Evolutionary conservation across 1,140 invertebrate genomes (phyloP), one percentile per base, ranked within the genome.

Genomic region (Lucilia cuprina): DNA sequence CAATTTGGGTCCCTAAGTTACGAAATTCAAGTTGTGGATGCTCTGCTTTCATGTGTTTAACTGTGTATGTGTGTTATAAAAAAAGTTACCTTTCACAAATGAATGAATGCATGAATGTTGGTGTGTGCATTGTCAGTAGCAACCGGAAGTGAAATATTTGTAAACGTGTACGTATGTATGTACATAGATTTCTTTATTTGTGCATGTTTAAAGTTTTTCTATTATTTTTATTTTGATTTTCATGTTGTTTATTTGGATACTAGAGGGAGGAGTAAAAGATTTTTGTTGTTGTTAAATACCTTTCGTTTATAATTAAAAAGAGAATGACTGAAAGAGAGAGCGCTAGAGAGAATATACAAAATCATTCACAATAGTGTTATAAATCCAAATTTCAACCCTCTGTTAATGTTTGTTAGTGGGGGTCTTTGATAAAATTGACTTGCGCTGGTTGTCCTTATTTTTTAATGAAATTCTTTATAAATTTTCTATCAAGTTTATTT

Each of bases 131-230:
- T 80, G 77, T 80, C 77, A 80, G 77, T 80, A 19, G 77, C 77
- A 80, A 80, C 77, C 77, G 77, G 77, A 80, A 80, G 47, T 80
- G 35, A 80, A 49, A 80, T 80, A 80, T 80, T 80, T 80, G 77
- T 80, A 47, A 78, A 78, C 41, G 50, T 7, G 50, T 55, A n/a
- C 41, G 41, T 70, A n/a, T 7, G 50, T 55, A n/a, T 5, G 41
- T 70, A n/a, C n/a, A 10, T 30, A 30, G 25, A 1, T 30, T 30
- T 30, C 25, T 70, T 70, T 25, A n/a, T 41, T 5, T 21, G 19
- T 70, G n/a, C 19, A 70, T 70, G 19, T 70, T 70, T 10, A 21
- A 70, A 4, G 21, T 55, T 21, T 70, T 70, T 21, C 7, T 21
- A 19, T 70, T 70, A 7, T 70, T 21, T 25, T 70, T 70, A 25